Evolutionary conservation across 2,888 invertebrate genomes (phyloP).

Genomic region (Apoda limacodes): DNA sequence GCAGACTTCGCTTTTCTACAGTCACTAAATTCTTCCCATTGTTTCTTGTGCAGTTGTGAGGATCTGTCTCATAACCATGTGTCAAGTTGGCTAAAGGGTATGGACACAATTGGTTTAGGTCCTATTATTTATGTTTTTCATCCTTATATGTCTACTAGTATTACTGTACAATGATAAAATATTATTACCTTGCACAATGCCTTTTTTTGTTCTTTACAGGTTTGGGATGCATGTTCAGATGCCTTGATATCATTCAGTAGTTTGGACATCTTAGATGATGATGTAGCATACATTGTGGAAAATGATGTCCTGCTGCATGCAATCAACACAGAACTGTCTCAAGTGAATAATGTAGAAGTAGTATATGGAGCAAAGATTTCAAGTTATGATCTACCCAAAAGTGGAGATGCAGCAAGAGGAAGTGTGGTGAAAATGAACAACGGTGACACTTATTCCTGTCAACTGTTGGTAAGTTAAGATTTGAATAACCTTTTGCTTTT

Average conservation of each 20-base stretch:
- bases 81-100: too few relatives aligned
- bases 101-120: too few relatives aligned
- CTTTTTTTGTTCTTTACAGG: constrained; percentile 62
- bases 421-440: constrained; percentile 71
- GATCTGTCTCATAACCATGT: too few relatives aligned
- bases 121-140: too few relatives aligned
- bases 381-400: constrained; percentile 69
- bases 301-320: constrained; percentile 89
- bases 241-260: constrained; percentile 87
- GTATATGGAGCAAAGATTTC: constrained; percentile 77
- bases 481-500: too few relatives aligned
- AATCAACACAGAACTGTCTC: constrained; percentile 72
- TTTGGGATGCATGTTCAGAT: constrained; percentile 95
- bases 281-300: constrained; percentile 93
- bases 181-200: not conserved
- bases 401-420: constrained; percentile 26
- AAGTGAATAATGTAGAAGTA: constrained; percentile 72
- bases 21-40: too few relatives aligned
- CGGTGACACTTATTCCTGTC: constrained; percentile 74
- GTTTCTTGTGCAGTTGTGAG: too few relatives aligned
- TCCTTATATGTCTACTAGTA: too few relatives aligned
- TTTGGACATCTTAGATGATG: constrained; percentile 75
- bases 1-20: too few relatives aligned
- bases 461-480: constrained; percentile 74
- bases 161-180: too few relatives aligned